phyloP scores from a whole-genome alignment of 2,113 vertebrate species.

The Neofelis nebulosa region DNA sequence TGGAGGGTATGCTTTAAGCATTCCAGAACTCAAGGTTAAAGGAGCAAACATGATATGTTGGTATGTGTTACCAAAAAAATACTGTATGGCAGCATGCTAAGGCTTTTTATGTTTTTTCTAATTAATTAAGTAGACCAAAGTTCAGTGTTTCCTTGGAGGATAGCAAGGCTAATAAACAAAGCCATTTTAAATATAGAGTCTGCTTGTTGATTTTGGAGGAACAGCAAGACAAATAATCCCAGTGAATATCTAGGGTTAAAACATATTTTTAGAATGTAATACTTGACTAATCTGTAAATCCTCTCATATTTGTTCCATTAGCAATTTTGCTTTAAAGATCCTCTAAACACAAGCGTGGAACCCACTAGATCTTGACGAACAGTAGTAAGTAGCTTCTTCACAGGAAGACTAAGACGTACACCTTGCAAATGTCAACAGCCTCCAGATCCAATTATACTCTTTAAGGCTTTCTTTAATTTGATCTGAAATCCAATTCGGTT shows the following conservation, averaged over 20 bases:
- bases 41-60: conserved; percentile 48
- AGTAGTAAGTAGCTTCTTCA: not conserved
- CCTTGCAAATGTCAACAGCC: conserved; percentile 30
- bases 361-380: not conserved
- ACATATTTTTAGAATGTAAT: conserved; percentile 71
- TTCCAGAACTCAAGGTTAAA: conserved; percentile 1
- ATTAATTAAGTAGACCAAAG: conserved; percentile 71
- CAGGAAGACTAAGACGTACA: not conserved
- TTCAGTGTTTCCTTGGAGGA: conserved; percentile 58
- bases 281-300: conserved; percentile 57
- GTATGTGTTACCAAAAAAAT: conserved; percentile 50
- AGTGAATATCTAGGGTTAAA: conserved; percentile 57
- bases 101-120: conserved; percentile 63
- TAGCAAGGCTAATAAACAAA: conserved; percentile 64
- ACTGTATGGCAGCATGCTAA: conserved; percentile 36
- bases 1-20: conserved; percentile 54
- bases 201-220: conserved; percentile 74
- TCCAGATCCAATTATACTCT: not conserved
- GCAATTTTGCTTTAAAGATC: conserved; percentile 60
- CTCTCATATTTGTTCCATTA: conserved; percentile 51
- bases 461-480: conserved; percentile 58
- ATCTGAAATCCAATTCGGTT: conserved; percentile 53
- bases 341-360: conserved; percentile 14
- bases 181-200: conserved; percentile 61
- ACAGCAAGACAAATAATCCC: conserved; percentile 55